Base-by-base conservation (phyloP, 2,888 invertebrate species). In the Troides aeacus region DNA sequence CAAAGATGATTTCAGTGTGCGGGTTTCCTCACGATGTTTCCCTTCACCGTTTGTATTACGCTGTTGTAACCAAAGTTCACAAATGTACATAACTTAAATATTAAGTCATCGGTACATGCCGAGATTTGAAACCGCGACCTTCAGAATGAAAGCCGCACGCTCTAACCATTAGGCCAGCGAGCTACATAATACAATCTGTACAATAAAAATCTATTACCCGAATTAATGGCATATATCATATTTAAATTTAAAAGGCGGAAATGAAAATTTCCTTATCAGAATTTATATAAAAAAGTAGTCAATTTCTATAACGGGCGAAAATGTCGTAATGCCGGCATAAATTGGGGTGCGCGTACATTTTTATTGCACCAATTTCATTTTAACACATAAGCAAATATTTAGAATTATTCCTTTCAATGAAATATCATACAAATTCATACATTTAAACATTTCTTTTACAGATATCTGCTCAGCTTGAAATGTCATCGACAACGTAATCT, bases 291-390 rank as follows among this genome's bases (percentile, higher is more conserved):
- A 78, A 78, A 79, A 80, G 80, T 78, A 80, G 79, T 77, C 79
- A 80, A 81, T 81, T 81, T 79, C 71, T 76, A 73, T 76, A 74
- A 78, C 77, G 79, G 75, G 75, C 74, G 70, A 77, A 81, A 79
- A 79, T 78, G 76, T 77, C 77, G 75, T 75, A 80, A 81, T 81
- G 77, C 75, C 76, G 75, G 78, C 79, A 82, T 81, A 81, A 81
- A 77, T 77, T 77, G 75, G 72, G 77, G 73, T 69, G 72, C 76
- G 78, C 76, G 78, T 79, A 79, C 78, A 80, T 74, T 77, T 76
- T 77, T 77, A 82, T 79, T 79, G 82, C 79, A 78, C 78, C 79
- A 79, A 80, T 81, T 78, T 78, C 77, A 66, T 78, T 78, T 76
- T 78, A 76, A 74, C 69, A 75, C 74, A 77, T 75, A 79, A 73